Conservation (phyloP, 1,140 invertebrate species). For the Ctenoplectra terminalis region DNA sequence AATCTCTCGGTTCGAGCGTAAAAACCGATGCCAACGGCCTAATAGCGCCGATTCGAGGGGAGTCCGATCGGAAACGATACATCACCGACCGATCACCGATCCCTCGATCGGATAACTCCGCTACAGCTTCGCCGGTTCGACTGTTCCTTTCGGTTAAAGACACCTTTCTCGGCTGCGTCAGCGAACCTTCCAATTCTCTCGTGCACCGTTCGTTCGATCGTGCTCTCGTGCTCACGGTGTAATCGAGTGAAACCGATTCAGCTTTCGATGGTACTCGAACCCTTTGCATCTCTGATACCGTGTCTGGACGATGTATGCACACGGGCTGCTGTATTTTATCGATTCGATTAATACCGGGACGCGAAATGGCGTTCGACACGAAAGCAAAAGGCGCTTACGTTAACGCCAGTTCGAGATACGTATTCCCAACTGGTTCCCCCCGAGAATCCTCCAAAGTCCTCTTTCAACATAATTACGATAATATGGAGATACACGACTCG, state of each 20-base stretch:
- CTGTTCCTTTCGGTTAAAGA: conserved; percentile 17
- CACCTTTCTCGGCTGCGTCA: background rate
- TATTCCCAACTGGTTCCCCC: conserved; percentile 24
- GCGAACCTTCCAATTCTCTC: background rate
- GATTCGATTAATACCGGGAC: conserved; percentile 8
- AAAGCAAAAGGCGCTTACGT: background rate
- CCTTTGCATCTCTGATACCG: background rate
- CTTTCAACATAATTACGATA: conserved; percentile 43
- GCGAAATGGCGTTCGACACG: background rate
- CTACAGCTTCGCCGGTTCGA: background rate
- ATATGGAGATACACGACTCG: conserved; percentile 35
- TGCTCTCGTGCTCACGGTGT: background rate
- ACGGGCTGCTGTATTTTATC: background rate
- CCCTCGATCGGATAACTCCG: conserved; percentile 1
- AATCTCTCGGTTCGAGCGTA: conserved; percentile 33
- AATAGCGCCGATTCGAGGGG: conserved; percentile 60
- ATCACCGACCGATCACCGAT: conserved; percentile 45
- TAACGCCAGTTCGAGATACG: background rate
- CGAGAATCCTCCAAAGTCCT: background rate
- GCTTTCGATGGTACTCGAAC: background rate
- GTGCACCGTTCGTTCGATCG: no score
- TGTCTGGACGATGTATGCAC: background rate
- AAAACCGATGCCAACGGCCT: conserved; percentile 63
- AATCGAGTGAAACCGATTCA: no score
- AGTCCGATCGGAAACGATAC: conserved; percentile 47